Percentiles rank a stretch among this genome's conserved stretches.
phyloP scores from a whole-genome alignment of 2,113 vertebrate genomes.

The Lophochroa leadbeateri region DNA sequence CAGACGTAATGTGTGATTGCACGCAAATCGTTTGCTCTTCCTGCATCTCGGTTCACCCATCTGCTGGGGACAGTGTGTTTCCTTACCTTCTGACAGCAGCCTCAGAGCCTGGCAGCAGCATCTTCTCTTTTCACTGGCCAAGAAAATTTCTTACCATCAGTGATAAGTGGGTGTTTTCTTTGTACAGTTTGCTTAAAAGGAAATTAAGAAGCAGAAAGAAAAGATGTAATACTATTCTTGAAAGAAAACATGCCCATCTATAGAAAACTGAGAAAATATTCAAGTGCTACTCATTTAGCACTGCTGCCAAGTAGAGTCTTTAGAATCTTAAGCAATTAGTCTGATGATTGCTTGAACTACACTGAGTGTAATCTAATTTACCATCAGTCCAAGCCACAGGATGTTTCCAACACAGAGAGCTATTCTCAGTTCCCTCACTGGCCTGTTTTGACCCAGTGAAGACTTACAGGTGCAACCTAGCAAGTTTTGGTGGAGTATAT shows the following conservation, averaged over 20 bases:
- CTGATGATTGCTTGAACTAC: not conserved
- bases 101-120: not conserved
- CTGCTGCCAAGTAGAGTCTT: not conserved
- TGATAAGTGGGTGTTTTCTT: constrained; percentile 36
- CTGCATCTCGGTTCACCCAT: not conserved
- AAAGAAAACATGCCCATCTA: not conserved
- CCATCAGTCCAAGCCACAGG: not conserved
- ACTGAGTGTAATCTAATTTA: not conserved
- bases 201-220: constrained; percentile 41
- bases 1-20: not conserved
- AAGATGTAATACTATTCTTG: constrained; percentile 6
- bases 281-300: not conserved
- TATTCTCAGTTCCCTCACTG: not conserved
- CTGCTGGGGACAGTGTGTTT: constrained; percentile 4
- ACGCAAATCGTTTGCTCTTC: not conserved
- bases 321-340: not conserved
- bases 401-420: not conserved
- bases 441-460: not conserved
- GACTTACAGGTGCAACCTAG: not conserved
- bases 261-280: constrained; percentile 18
- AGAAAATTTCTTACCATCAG: constrained; percentile 48
- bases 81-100: not conserved
- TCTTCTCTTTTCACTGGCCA: constrained; percentile 30
- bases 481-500: not conserved
- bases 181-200: not conserved